Base-by-base conservation (phyloP, 1,140 invertebrate genomes). In the Hormaphis cornu region DNA sequence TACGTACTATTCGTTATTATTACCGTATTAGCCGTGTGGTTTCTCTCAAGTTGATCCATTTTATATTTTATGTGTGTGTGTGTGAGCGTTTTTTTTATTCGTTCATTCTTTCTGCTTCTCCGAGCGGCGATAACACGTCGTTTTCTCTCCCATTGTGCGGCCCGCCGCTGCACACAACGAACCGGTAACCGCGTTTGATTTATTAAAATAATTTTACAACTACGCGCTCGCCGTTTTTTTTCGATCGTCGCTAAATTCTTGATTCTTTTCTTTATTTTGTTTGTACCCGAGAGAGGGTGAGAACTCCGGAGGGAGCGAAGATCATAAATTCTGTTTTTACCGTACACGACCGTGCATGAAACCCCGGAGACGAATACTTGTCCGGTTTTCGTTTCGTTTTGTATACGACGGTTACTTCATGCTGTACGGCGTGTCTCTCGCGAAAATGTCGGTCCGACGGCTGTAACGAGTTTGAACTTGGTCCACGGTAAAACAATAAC, bases 101-200 rank as follows among this genome's bases (percentile, higher is more conserved):
- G 7, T 20, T 3, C 46, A 48, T 46, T 48, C 61, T 66, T 66
- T 48, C 61, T 48, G 35, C 54, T 35, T 58, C 20, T 22, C 20
- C 33, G 61, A 50, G 28, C 54, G 35, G 44, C 61, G 61, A 66
- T 66, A 66, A 66, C 61, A 48, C n/a, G n/a, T n/a, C n/a, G n/a
- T n/a, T 50, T 66, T 48, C 61, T 20, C 44, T 66, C 61, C n/a
- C 44, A 66, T 66, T 66, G 61, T 66, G 42, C 33, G 18, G 30
- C 30, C 53, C 30, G 30, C 18, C 28, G 30, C 53, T 7, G 48
- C 37, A 50, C 44, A 66, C 61, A 66, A 66, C 28, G 26, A 66
- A 66, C 61, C 61, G 61, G 61, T 66, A 66, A 66, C 61, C 44
- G 44, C 61, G 61, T 66, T 66, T 66, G 61, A 66, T 66, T 66